Conservation (phyloP, 2,797 vertebrate species). For the Myotis planiceps region DNA sequence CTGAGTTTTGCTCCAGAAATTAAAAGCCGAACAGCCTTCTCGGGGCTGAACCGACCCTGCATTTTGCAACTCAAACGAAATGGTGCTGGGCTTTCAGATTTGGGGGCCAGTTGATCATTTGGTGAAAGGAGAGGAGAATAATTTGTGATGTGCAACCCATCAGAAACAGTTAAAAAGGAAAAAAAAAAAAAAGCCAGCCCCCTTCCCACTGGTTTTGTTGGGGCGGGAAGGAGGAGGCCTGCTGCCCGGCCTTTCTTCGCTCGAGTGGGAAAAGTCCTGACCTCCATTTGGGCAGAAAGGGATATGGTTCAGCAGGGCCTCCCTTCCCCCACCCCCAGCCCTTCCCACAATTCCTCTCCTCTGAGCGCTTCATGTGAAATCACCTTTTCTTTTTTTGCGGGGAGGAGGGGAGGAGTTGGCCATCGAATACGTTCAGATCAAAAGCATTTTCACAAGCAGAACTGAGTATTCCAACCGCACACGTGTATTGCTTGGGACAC, state of each 20-base stretch:
- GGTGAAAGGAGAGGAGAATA: conserved; percentile 45
- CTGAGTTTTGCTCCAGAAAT: conserved; percentile 96
- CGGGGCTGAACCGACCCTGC: conserved; percentile 81
- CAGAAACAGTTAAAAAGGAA: conserved; percentile 63
- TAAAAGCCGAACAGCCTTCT: conserved; percentile 89
- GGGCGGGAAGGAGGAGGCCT: conserved; percentile 22
- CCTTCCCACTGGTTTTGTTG: conserved; percentile 58
- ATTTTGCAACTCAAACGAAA: conserved; percentile 71
- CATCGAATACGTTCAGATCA: not conserved
- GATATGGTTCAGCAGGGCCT: rapidly evolving
- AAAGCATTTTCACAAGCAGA: conserved; percentile 42
- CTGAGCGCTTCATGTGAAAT: not conserved
- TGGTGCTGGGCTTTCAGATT: conserved; percentile 75
- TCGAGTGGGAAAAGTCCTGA: conserved; percentile 67
- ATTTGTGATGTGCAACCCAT: conserved; percentile 57
- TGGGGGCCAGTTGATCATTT: conserved; percentile 44
- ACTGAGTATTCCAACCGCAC: not conserved
- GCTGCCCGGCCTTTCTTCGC: conserved; percentile 55
- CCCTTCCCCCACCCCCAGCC: not conserved
- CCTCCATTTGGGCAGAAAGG: conserved; percentile 11
- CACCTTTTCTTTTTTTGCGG: not conserved
- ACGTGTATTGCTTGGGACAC: not conserved
- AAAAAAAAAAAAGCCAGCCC: not conserved
- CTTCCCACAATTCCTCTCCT: not conserved
- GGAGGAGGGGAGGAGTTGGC: not conserved